phyloP scores from a whole-genome alignment of 2,113 vertebrate species.

The Monopterus albus region DNA sequence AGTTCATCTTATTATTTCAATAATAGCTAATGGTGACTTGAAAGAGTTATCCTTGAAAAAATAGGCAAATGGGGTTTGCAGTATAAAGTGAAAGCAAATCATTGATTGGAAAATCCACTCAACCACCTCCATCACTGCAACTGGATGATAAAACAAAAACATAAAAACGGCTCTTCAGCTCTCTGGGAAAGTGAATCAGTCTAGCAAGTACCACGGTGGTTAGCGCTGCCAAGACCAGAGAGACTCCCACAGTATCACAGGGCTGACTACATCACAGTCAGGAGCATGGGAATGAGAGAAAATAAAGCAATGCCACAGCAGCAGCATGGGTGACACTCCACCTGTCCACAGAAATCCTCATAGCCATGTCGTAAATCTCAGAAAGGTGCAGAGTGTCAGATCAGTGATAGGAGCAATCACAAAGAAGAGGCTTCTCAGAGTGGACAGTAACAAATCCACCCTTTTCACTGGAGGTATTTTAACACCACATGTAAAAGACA shows the following conservation, averaged over 20 bases:
- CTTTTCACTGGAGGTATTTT: neutral
- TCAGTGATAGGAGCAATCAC: conserved; percentile 53
- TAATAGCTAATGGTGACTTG: conserved; percentile 8
- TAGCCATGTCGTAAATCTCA: conserved; percentile 59
- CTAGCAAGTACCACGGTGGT: conserved; percentile 45
- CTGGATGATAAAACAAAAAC: neutral
- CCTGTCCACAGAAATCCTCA: conserved; percentile 54
- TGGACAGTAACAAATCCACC: conserved; percentile 20
- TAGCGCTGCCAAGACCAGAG: conserved; percentile 50
- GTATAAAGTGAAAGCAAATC: conserved; percentile 2
- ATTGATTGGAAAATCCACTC: conserved; percentile 35
- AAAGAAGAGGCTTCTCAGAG: conserved; percentile 5
- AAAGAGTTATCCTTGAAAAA: neutral
- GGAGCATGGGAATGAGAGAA: conserved; percentile 33
- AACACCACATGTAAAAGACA: neutral
- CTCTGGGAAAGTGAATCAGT: conserved; percentile 43
- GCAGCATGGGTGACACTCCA: conserved; percentile 37
- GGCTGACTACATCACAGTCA: conserved; percentile 35
- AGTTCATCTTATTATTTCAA: conserved; percentile 20
- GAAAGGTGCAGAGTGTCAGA: conserved; percentile 43
- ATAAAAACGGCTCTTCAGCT: conserved; percentile 5
- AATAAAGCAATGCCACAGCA: conserved; percentile 44
- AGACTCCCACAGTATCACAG: conserved; percentile 51
- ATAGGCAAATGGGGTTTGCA: neutral
- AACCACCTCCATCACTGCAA: neutral